Evolutionary conservation across 2,113 vertebrate genomes (phyloP).

Genomic region (Deroptyus accipitrinus): DNA sequence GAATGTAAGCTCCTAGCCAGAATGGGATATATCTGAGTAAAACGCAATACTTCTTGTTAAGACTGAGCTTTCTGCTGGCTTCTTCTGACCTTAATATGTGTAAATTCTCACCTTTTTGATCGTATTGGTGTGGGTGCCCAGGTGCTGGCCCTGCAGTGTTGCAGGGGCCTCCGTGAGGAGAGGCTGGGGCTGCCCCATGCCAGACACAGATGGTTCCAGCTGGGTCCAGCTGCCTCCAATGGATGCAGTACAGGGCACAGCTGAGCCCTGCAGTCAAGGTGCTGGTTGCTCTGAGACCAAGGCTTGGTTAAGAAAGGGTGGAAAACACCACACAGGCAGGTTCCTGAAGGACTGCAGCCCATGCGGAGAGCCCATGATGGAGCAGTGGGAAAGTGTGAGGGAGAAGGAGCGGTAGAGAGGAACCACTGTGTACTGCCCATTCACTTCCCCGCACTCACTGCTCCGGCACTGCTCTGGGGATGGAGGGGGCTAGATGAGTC

Average conservation of each 20-base stretch:
- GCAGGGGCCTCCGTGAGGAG: background rate
- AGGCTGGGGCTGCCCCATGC: accelerated
- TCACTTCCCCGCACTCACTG: accelerated
- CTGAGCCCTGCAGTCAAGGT: background rate
- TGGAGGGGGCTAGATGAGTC: no score
- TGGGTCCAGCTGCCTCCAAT: accelerated
- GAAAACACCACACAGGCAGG: background rate
- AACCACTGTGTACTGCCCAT: background rate
- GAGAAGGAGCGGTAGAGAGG: accelerated
- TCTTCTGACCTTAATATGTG: background rate
- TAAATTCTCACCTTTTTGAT: background rate
- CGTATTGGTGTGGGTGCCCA: accelerated
- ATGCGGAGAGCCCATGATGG: background rate
- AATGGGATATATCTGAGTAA: background rate
- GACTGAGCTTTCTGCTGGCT: background rate
- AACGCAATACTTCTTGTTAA: background rate
- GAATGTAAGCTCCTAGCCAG: background rate
- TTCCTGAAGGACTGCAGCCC: background rate
- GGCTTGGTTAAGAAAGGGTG: background rate
- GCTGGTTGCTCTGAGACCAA: accelerated
- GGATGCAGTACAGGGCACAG: accelerated
- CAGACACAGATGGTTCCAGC: accelerated
- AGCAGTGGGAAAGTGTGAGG: background rate
- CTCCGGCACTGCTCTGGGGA: accelerated
- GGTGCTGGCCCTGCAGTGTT: accelerated